Evolutionary conservation across 2,797 vertebrate genomes (phyloP).

Genomic region (Tragopan temminckii): DNA sequence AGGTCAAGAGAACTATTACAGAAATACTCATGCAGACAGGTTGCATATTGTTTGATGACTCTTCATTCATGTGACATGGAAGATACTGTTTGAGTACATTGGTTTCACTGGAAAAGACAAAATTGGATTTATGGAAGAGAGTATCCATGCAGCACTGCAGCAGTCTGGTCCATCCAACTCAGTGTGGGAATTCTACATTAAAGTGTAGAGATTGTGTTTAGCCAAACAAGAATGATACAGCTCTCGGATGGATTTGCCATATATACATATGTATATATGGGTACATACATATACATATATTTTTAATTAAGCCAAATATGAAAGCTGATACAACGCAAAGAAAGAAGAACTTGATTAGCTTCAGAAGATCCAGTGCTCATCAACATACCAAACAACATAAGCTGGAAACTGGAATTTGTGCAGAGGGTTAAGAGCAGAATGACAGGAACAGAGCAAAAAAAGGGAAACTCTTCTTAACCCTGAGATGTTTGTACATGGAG

Average conservation of each 20-base stretch:
- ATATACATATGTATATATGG: accelerated
- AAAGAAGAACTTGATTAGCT: background rate
- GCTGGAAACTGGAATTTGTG: background rate
- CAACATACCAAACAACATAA: background rate
- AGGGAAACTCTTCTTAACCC: background rate
- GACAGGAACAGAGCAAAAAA: background rate
- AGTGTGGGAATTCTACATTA: accelerated
- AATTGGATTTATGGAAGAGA: background rate
- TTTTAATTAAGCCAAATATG: background rate
- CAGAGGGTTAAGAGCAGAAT: background rate
- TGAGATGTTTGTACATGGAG: background rate
- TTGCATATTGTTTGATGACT: background rate
- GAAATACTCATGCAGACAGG: background rate
- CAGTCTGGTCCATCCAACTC: background rate
- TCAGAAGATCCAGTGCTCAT: background rate
- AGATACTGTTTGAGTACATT: background rate
- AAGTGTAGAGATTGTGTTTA: background rate
- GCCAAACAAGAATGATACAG: background rate
- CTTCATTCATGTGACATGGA: background rate
- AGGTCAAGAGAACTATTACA: background rate
- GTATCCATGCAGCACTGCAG: background rate
- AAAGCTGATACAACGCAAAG: background rate
- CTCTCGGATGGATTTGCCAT: background rate
- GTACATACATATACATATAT: accelerated
- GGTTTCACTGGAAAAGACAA: background rate